Base-by-base conservation (phyloP, 92 coral and sea anemone species). In the Parazoanthus atlanticus region DNA sequence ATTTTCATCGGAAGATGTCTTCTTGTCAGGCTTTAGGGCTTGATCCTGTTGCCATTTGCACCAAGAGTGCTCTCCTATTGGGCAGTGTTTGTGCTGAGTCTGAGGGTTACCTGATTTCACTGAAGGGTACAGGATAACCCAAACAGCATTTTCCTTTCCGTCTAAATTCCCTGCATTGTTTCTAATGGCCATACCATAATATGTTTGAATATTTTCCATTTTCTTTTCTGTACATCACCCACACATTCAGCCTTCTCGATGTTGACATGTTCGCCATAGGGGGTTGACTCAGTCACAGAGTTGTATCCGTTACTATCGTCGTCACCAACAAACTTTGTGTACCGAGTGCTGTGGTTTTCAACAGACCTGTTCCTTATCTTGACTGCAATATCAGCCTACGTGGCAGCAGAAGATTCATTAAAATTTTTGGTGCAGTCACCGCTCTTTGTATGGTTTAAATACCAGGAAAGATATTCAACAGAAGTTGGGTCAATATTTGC, bases 361-460 rank as follows among this genome's bases (percentile, higher is more conserved):
- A 81, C 74, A 81, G 85, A 81, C 11, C 56, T 78, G 67, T 78
- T 78, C 75, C 74, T 36, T 64, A 81, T 66, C 56, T 81, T 81
- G 9, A 81, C 85, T 32, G 75, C 75, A 34, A 65, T 81, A 38
- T 81, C 74, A 21, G 85, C 74, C 75, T 33, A 28, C 85, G 61
- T 64, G 34, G 85, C 72, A 81, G 54, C 75, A 54, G 85, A 81
- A 23, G 34, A 81, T 36, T 81, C 61, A 36, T 81, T 19, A 33
- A 58, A 81, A 54, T 81, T 81, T 16, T 34, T 25, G 47, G 36
- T 66, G 49, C 74, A 81, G 52, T 81, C 73, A 49, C 58, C 49
- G 12, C 49, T 43, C 12, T 43, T 43, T 43, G 10, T 43, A 9
- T 43, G 49, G 49, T 43, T 43, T 7, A 3, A 1, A 43, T 10